Percentiles rank a stretch among this genome's conserved stretches.
phyloP scores from a whole-genome alignment of 1,140 invertebrate genomes.

The Medauroidea extradentata region DNA sequence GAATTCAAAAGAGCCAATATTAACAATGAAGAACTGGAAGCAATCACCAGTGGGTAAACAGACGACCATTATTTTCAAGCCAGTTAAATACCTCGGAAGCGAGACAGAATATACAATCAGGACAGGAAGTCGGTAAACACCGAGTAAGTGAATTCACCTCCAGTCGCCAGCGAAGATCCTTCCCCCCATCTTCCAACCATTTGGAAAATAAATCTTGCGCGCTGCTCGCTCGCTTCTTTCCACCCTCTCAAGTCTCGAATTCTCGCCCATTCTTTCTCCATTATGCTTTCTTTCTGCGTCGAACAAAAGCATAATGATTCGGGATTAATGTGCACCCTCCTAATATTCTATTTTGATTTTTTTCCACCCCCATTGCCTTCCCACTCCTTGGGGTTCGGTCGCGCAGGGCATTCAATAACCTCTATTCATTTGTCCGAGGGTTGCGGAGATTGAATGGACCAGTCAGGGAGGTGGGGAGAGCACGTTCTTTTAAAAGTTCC shows the following conservation, averaged over 20 bases:
- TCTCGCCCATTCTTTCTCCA: neutral
- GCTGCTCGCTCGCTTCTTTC: neutral
- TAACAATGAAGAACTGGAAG: no score
- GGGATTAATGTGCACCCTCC: constrained; percentile 3
- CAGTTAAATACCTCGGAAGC: no score
- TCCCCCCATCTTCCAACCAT: no score
- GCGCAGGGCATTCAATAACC: neutral
- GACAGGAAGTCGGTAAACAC: no score
- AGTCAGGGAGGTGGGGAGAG: neutral
- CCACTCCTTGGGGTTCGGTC: neutral
- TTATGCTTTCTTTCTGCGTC: constrained; percentile 2
- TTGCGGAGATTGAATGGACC: neutral
- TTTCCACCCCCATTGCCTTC: neutral
- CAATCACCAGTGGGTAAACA: no score
- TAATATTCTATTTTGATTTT: constrained; percentile 8
- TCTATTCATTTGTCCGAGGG: constrained; percentile 4
- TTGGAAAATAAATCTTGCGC: neutral
- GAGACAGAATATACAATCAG: no score
- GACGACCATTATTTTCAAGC: no score
- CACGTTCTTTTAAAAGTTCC: neutral
- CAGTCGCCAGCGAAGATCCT: no score
- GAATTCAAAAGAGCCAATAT: no score
- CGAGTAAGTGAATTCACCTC: no score
- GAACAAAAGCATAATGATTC: constrained; percentile 9
- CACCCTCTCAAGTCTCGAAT: neutral